Conservation (phyloP, 2,888 invertebrate genomes). For the Tiliacea citrago region DNA sequence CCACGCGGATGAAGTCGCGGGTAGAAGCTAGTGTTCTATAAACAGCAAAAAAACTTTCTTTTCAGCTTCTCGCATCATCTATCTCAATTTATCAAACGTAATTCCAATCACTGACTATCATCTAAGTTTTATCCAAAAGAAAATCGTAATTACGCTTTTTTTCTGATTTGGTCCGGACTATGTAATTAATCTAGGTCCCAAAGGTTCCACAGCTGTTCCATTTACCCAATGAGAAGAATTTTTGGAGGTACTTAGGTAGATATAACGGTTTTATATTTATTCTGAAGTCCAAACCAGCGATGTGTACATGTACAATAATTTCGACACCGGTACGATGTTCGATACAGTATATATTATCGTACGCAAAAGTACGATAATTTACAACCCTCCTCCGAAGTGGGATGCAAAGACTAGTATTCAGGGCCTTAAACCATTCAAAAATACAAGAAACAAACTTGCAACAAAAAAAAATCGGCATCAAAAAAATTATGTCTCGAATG, state of each 20-base stretch:
- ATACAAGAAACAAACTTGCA: no score
- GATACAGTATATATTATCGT: no score
- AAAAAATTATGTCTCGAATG: no score
- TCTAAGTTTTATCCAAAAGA: constrained; percentile 23
- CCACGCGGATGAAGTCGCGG: neutral
- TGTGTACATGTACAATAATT: no score
- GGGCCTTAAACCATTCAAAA: no score
- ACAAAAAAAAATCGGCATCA: no score
- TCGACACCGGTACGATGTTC: no score
- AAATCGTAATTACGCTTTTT: constrained; percentile 34
- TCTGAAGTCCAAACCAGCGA: no score
- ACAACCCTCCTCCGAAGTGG: no score
- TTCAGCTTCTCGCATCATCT: neutral
- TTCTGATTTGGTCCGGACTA: constrained; percentile 1
- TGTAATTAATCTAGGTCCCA: constrained; percentile 16
- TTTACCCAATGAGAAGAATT: neutral
- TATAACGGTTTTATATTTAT: no score
- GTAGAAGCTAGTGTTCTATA: neutral
- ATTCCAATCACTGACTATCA: constrained; percentile 22
- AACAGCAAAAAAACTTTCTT: neutral
- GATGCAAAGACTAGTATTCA: no score
- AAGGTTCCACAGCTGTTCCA: neutral
- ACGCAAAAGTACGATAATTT: no score
- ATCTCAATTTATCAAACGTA: constrained; percentile 18
- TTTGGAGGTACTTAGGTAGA: neutral